Base-by-base conservation (phyloP, 2,797 vertebrate genomes). In the Sebastiscus albofasciatus region DNA sequence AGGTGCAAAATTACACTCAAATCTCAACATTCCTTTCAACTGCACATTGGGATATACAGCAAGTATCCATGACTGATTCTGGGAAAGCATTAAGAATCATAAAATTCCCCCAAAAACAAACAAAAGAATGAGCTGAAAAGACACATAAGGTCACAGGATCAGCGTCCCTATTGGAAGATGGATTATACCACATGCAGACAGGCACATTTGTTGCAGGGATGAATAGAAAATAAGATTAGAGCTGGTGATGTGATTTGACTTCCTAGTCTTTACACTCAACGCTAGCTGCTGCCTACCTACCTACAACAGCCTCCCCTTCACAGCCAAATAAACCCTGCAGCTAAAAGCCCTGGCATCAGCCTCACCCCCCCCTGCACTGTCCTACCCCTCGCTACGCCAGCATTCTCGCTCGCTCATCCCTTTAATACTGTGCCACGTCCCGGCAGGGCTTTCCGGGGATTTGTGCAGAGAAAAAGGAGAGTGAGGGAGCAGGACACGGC, bases 371-470 rank as follows among this genome's bases (percentile, higher is more conserved):
- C 80, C 80, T 73, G 59, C 88, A 61, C 83, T 85, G 79, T 74
- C 84, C 86, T 75, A 80, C 77, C 86, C 83, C 77, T 82, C 73
- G 72, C 83, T 74, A 82, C 67, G 59, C 84, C 81, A 85, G 88
- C 85, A 77, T 89, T 82, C 87, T 80, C 87, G 85, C 83, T 82
- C 86, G 82, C 85, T 92, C 87, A 91, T 93, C 85, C 88, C 82
- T 89, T 94, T 94, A 93, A 94, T 88, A 82, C 83, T 92, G 72
- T 92, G 90, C 91, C 91, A 90, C 93, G 93, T 96, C 96, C 97
- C 94, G 95, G 92, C 97, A 98, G 97, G 97, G 96, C 96, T 64
- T 98, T 98, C 96, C 97, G 96, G 94, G 96, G 97, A 96, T 96
- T 96, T 97, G 96, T 97, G 85, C 96, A 96, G 93, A 97, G 96